Evolutionary conservation across 2,113 vertebrate species (phyloP).

Genomic region (Campylomormyrus numenius): DNA sequence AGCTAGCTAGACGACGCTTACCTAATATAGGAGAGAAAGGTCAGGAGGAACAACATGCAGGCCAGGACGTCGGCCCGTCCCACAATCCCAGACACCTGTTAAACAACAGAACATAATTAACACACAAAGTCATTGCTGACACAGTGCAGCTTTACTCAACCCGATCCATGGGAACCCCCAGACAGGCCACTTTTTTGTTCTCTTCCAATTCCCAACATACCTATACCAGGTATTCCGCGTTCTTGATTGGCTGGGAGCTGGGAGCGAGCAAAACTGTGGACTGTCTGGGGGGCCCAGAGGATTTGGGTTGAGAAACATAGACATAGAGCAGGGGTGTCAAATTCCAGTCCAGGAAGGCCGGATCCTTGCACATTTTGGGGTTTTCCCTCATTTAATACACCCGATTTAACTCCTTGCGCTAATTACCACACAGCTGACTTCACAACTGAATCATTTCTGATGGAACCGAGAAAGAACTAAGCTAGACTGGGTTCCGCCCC

Average conservation of each 20-base stretch:
- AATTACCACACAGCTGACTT: no score
- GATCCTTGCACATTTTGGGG: no score
- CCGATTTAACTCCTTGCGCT: no score
- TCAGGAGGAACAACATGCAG: constrained; percentile 84
- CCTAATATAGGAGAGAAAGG: constrained; percentile 93
- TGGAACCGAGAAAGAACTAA: no score
- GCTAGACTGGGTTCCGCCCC: no score
- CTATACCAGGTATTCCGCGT: neutral
- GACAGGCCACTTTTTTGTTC: no score
- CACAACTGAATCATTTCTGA: no score
- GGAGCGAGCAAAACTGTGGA: neutral
- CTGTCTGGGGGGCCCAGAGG: neutral
- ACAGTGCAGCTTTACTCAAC: neutral
- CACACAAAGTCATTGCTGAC: neutral
- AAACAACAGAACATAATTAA: neutral
- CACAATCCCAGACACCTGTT: constrained; percentile 91
- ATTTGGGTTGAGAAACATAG: neutral
- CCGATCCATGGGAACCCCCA: no score
- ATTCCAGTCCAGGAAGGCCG: no score
- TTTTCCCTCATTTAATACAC: no score
- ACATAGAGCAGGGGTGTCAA: neutral
- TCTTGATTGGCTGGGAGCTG: neutral
- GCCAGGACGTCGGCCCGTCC: constrained; percentile 91
- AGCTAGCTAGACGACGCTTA: constrained; percentile 41
- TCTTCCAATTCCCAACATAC: no score